phyloP scores from a whole-genome alignment of 1,140 invertebrate species.

The Triops longicaudatus region DNA sequence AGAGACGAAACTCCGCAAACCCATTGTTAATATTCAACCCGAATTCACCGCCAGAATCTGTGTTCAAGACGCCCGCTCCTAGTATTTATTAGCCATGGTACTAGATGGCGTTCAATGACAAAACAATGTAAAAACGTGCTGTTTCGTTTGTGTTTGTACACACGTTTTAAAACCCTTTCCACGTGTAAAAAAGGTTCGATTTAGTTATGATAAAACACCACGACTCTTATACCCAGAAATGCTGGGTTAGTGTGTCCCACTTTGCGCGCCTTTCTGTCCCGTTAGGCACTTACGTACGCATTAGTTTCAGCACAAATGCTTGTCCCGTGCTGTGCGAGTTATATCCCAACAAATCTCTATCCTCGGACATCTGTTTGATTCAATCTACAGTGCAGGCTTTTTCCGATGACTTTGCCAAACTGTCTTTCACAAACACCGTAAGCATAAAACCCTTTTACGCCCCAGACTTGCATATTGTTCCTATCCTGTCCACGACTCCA shows the following conservation, averaged over 20 bases:
- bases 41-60: too few species aligned
- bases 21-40: too few species aligned
- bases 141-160: too few species aligned
- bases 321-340: background rate
- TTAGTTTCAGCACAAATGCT: background rate
- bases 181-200: background rate
- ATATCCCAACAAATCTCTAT: background rate
- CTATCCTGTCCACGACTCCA: background rate
- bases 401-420: background rate
- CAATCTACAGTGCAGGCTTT: background rate
- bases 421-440: background rate
- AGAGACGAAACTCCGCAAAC: too few species aligned
- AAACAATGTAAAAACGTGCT: too few species aligned
- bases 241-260: background rate
- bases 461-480: background rate
- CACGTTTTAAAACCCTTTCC: too few species aligned
- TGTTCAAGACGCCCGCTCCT: too few species aligned
- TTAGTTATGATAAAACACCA: background rate
- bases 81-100: too few species aligned
- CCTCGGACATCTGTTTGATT: background rate
- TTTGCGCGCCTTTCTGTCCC: background rate
- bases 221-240: background rate
- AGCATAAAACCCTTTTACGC: background rate
- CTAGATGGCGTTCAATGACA: too few species aligned
- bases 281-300: background rate